A percentile compares a stretch with the other conserved stretches of the same genome.
phyloP scores from a whole-genome alignment of 2,113 vertebrate genomes.

The Sylvilagus bachmani region DNA sequence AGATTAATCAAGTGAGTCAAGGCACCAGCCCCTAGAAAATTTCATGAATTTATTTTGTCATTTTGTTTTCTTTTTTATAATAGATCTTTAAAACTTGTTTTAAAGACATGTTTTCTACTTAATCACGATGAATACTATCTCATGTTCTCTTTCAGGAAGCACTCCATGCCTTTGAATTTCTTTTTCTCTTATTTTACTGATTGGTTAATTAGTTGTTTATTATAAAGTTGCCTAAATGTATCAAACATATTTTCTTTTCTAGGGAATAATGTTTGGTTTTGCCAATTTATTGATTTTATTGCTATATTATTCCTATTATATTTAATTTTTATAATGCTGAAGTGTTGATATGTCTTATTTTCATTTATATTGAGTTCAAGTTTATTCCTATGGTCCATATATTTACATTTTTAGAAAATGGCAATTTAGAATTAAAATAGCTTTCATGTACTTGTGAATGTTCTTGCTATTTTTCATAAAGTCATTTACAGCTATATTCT shows the following conservation, averaged over 20 bases:
- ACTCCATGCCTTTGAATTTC: neutral
- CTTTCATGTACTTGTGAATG: neutral
- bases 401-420: neutral
- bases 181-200: neutral
- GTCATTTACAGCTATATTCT: neutral
- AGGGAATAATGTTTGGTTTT: neutral
- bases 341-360: neutral
- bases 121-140: neutral
- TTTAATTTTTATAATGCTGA: neutral
- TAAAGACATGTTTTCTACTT: constrained; percentile 5
- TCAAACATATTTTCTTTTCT: too few species aligned
- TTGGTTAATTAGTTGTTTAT: neutral
- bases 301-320: neutral
- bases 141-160: neutral
- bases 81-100: neutral
- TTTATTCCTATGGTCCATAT: neutral
- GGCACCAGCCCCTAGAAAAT: neutral
- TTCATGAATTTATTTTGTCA: neutral
- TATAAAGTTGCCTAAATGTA: neutral
- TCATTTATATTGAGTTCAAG: neutral
- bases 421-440: neutral
- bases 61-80: neutral
- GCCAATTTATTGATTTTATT: neutral
- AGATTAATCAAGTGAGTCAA: too few species aligned
- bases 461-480: neutral